These are phyloP conservation scores for Ormyrus rosae DNA, from an alignment of 2,888 invertebrate species.

Conservation along the genomic window DNA sequence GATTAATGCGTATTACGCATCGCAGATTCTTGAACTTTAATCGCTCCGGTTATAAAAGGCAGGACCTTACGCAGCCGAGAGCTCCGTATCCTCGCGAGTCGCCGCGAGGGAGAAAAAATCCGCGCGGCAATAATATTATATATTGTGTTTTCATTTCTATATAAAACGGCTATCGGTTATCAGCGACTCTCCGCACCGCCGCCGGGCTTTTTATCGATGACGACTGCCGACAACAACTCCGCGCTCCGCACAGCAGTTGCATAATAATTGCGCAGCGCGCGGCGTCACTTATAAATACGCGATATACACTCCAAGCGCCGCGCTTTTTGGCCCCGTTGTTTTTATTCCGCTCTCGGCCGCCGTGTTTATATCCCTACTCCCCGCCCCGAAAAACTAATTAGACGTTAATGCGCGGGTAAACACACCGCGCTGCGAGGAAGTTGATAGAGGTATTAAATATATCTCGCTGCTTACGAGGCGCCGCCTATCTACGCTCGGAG, in stretches of 20 bases:
- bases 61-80: background rate
- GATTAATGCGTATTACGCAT: background rate
- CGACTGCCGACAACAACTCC: too few species aligned
- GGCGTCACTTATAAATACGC: background rate
- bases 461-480: too few species aligned
- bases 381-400: background rate
- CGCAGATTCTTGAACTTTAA: constrained; percentile 7
- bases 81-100: background rate
- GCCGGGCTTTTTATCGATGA: too few species aligned
- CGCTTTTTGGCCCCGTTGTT: background rate
- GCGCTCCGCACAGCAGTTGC: background rate
- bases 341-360: too few species aligned
- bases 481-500: too few species aligned
- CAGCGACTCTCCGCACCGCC: too few species aligned
- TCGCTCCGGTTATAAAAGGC: constrained; percentile 17
- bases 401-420: background rate
- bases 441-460: background rate
- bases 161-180: too few species aligned
- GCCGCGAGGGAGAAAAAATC: too few species aligned
- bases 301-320: background rate
- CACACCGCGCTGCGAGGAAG: background rate
- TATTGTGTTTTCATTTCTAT: too few species aligned
- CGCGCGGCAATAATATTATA: too few species aligned
- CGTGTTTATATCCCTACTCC: background rate
- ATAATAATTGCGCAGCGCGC: constrained; percentile 41